Percentiles rank a stretch among this genome's conserved stretches.
Conservation (phyloP, 2,888 invertebrate genomes). For the Biston stratarius region DNA sequence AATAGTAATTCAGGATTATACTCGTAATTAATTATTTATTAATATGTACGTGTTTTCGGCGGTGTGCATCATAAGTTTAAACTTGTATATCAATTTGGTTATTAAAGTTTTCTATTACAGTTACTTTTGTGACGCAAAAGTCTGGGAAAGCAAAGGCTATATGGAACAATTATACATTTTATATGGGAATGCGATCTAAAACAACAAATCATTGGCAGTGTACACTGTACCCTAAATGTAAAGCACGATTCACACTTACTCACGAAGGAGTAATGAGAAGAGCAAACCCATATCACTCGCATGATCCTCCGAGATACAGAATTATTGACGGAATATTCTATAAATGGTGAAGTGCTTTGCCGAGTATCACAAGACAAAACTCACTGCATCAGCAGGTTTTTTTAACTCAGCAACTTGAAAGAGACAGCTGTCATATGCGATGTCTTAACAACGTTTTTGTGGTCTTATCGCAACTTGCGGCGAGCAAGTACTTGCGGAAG, state of each 20-base stretch:
- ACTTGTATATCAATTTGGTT: no score
- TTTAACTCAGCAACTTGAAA: no score
- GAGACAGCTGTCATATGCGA: no score
- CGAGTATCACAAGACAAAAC: no score
- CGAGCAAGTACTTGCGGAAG: no score
- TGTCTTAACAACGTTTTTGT: no score
- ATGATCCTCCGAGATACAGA: constrained; percentile 10
- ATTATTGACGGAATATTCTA: constrained; percentile 15
- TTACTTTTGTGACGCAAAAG: constrained; percentile 8
- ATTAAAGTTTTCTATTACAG: constrained; percentile 1
- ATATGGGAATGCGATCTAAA: not conserved
- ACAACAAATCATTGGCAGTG: constrained; percentile 11
- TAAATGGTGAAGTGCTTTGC: not conserved
- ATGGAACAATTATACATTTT: constrained; percentile 17
- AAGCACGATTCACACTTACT: constrained; percentile 14
- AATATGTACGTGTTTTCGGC: no score
- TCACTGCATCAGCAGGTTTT: no score
- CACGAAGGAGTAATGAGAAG: constrained; percentile 4
- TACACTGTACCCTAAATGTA: constrained; percentile 32
- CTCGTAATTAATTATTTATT: no score
- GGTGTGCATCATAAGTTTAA: no score
- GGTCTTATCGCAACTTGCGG: no score
- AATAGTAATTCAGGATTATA: no score
- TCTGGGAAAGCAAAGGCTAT: constrained; percentile 13
- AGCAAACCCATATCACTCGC: constrained; percentile 1